These are phyloP conservation scores for Neodiprion virginianus DNA, from an alignment of 1,140 invertebrate genomes.

Conservation along the genomic window DNA sequence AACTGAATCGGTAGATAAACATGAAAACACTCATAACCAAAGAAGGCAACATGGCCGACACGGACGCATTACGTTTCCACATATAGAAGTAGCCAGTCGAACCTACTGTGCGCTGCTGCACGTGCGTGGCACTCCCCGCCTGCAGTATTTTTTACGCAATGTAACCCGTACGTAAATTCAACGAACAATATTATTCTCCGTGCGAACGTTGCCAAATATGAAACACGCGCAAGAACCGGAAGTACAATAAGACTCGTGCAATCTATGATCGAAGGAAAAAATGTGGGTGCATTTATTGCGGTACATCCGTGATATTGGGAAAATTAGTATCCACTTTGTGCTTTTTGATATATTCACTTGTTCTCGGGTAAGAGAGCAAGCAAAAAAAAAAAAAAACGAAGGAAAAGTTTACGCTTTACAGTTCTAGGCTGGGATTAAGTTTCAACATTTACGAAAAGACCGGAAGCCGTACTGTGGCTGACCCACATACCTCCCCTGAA, in stretches of 20 bases:
- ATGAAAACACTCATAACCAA: slow-evolving; percentile 6
- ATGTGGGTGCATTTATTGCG: too few relatives aligned
- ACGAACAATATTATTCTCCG: too few relatives aligned
- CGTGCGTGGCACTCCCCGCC: neutral
- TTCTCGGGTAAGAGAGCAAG: too few relatives aligned
- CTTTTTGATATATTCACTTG: too few relatives aligned
- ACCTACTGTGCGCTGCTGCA: neutral
- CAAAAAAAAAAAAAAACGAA: neutral
- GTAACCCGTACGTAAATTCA: too few relatives aligned
- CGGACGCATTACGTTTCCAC: neutral
- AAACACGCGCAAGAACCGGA: too few relatives aligned
- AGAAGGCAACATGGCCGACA: slow-evolving; percentile 10
- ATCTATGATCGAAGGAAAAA: too few relatives aligned
- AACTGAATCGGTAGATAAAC: neutral
- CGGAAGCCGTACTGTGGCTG: neutral
- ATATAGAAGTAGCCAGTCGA: neutral
- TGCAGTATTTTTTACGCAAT: neutral
- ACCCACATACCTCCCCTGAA: neutral
- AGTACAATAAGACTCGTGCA: too few relatives aligned
- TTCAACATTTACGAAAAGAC: neutral
- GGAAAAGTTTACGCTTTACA: neutral
- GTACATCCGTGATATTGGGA: too few relatives aligned
- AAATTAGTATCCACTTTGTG: too few relatives aligned
- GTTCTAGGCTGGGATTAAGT: neutral
- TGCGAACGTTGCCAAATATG: too few relatives aligned